Percentiles rank a stretch among this genome's conserved stretches.
Conservation (phyloP, 2,888 invertebrate species). For the Drosophila formosana region DNA sequence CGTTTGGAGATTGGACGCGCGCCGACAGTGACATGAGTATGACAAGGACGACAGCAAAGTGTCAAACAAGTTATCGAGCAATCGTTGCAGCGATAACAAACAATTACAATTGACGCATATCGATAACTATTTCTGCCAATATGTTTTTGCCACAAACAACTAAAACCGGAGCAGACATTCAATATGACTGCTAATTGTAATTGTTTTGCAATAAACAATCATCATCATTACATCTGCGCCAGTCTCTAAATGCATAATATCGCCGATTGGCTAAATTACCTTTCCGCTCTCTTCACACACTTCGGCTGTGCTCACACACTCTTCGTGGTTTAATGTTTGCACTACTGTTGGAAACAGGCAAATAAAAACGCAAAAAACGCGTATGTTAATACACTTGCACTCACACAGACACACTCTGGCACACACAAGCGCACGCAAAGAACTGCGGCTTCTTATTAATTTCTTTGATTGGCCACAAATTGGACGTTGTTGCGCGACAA, state of each 20-base stretch:
- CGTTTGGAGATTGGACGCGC: slow-evolving; percentile 14
- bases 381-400: slow-evolving; percentile 4
- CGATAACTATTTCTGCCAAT: background rate
- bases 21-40: background rate
- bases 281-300: slow-evolving; percentile 43
- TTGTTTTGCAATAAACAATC: too few species aligned
- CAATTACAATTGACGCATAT: background rate
- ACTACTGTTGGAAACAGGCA: slow-evolving; percentile 30
- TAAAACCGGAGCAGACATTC: background rate
- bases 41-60: slow-evolving; percentile 8
- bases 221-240: background rate
- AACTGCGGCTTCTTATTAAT: slow-evolving; percentile 14
- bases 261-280: slow-evolving; percentile 28
- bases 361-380: slow-evolving; percentile 28
- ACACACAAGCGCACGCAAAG: slow-evolving; percentile 10
- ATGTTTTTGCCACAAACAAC: background rate
- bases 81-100: too few species aligned
- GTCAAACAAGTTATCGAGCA: background rate
- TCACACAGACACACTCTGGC: background rate
- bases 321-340: slow-evolving; percentile 19
- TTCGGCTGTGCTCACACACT: slow-evolving; percentile 19
- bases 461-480: slow-evolving; percentile 11
- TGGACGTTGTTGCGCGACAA: slow-evolving; percentile 8
- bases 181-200: background rate
- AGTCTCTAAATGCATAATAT: slow-evolving; percentile 18